Conservation (phyloP, 2,113 vertebrate species). For the Alexandromys fortis region DNA sequence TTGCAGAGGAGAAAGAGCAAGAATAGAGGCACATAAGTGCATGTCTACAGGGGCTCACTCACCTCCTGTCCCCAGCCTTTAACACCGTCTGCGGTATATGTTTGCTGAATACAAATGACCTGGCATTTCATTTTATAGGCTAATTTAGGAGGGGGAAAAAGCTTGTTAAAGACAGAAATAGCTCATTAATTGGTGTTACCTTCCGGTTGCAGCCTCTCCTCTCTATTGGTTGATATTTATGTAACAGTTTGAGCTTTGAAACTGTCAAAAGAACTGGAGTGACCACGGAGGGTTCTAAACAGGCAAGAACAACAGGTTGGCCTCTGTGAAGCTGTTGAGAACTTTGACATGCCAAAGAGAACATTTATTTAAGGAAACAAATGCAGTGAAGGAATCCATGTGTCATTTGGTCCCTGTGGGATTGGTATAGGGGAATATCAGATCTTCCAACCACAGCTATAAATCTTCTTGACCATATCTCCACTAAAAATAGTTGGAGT, state of each 20-base stretch:
- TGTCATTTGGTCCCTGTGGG: neutral
- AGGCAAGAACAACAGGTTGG: neutral
- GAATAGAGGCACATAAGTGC: neutral
- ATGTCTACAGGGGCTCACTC: neutral
- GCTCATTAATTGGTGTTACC: neutral
- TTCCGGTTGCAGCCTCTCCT: neutral
- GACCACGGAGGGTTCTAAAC: neutral
- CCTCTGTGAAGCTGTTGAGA: neutral
- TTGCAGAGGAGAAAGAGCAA: neutral
- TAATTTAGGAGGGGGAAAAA: constrained; percentile 8
- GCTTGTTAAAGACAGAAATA: constrained; percentile 58
- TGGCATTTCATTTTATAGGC: constrained; percentile 22
- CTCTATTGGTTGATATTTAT: neutral
- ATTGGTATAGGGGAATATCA: neutral
- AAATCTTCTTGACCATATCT: neutral
- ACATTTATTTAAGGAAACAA: neutral
- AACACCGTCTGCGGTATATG: neutral
- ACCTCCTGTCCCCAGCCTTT: neutral
- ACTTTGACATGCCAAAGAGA: neutral
- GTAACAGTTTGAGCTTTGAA: neutral
- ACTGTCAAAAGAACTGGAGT: neutral
- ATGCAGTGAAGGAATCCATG: too few relatives aligned
- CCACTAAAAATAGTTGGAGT: neutral
- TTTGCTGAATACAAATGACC: constrained; percentile 50
- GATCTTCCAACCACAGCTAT: neutral